Evolutionary conservation across 2,888 invertebrate genomes (phyloP), one percentile per base, ranked within the genome.

Genomic region (Panorpa germanica): DNA sequence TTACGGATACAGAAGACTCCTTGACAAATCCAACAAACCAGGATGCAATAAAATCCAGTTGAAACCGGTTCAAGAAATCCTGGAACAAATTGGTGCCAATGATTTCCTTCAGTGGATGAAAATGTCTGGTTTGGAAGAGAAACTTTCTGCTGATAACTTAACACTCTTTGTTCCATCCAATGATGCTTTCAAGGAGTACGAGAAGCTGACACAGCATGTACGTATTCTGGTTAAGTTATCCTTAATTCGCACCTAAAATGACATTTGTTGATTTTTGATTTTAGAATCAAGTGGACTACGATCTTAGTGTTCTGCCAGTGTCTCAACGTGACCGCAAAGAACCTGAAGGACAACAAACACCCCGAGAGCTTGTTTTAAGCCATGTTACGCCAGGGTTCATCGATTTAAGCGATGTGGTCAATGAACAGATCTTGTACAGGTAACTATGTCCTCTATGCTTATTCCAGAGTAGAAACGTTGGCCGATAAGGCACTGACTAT

Each of bases 161-260:
- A 73, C 74, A 0, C 39, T 74, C 4, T 67, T 75, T 39, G 64
- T 67, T 19, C 72, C 68, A 31, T 55, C 63, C 7, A 65, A 76
- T 46, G 52, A 53, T 11, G 70, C 72, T 7, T 63, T 75, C 36
- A 55, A 55, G 13, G 57, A 61, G 31, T 60, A 65, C 15, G 60
- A 61, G 26, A 54, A 55, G 55, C 51, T 61, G 42, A 49, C 55
- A 29, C 61, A 61, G 44, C 55, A 61, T 46, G 65, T 65, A 50
- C 51, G 54, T 42, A 21, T 9, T 16, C 14, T 23, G 9, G 11
- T 23, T 20, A 13, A 14, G 29, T 14, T 19, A 13, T 5, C 15
- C 9, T 15, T 16, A 10, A 11, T 12, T n/a, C 22, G n/a, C 28
- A 23, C 19, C 8, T 11, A 18, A 16, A n/a, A 21, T 1, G 3